Conservation (phyloP, 2,113 vertebrate species). For the Phodopus roborovskii region DNA sequence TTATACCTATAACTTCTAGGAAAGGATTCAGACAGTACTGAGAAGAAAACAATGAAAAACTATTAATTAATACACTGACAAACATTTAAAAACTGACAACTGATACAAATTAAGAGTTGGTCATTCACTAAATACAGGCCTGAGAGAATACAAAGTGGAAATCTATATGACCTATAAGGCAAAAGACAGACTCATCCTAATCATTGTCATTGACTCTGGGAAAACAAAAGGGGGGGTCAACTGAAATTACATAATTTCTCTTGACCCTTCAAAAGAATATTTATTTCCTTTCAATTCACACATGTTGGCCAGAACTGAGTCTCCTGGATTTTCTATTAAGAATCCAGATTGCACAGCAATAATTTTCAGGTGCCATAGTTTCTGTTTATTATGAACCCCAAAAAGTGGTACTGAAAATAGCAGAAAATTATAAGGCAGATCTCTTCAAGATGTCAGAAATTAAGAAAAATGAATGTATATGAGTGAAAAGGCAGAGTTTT, state of each 20-base stretch:
- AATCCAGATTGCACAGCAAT: constrained; percentile 55
- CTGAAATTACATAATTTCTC: constrained; percentile 63
- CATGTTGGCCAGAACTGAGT: constrained; percentile 29
- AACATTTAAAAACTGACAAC: neutral
- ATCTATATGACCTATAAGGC: neutral
- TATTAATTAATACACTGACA: neutral
- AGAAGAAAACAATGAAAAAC: neutral
- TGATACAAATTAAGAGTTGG: neutral
- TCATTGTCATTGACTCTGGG: constrained; percentile 2
- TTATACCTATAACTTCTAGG: neutral
- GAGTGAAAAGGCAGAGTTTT: neutral
- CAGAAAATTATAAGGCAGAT: neutral
- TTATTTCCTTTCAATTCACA: constrained; percentile 63
- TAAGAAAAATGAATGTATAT: neutral
- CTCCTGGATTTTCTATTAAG: constrained; percentile 76
- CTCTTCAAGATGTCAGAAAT: neutral
- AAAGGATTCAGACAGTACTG: neutral
- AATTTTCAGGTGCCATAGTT: constrained; percentile 62
- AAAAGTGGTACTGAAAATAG: neutral
- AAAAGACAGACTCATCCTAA: neutral
- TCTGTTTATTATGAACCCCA: constrained; percentile 19
- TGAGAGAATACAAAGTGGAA: neutral
- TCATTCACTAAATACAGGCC: neutral
- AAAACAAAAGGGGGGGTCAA: neutral
- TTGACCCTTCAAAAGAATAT: constrained; percentile 45